phyloP scores from a whole-genome alignment of 2,113 vertebrate species.

The Hippocampus mohnikei region DNA sequence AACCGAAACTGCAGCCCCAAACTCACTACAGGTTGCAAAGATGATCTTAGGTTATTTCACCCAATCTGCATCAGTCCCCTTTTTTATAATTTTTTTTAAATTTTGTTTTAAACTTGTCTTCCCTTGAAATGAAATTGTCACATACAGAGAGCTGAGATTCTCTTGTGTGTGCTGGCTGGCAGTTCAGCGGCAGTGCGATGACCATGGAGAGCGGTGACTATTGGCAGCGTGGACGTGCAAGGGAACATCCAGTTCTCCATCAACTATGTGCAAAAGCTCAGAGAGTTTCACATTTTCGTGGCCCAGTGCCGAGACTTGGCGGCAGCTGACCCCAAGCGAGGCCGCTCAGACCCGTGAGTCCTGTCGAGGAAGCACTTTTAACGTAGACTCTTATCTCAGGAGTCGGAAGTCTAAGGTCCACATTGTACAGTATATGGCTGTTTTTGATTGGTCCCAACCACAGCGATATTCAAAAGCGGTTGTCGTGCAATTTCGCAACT shows the following conservation, averaged over 20 bases:
- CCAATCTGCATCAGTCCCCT: no score
- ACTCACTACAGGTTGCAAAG: no score
- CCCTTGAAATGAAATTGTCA: no score
- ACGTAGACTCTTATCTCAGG: neutral
- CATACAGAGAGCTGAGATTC: neutral
- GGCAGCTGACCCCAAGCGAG: constrained; percentile 81
- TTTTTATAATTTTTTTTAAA: no score
- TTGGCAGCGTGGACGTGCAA: constrained; percentile 84
- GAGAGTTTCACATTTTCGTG: constrained; percentile 88
- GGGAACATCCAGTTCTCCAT: constrained; percentile 89
- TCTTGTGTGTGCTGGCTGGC: constrained; percentile 6
- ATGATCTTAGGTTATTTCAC: no score
- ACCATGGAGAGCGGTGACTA: constrained; percentile 89
- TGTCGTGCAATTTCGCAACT: neutral
- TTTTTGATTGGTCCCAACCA: neutral
- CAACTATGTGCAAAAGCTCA: constrained; percentile 85
- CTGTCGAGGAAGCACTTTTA: neutral
- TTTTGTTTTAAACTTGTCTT: no score
- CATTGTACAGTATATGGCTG: no score
- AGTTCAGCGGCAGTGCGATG: constrained; percentile 90
- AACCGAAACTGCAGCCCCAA: no score
- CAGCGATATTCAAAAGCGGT: neutral
- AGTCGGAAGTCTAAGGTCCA: neutral
- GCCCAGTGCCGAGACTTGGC: constrained; percentile 85
- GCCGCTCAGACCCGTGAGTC: constrained; percentile 93